Conservation (phyloP, 2,888 invertebrate genomes). For the Leptogaster cylindrica region DNA sequence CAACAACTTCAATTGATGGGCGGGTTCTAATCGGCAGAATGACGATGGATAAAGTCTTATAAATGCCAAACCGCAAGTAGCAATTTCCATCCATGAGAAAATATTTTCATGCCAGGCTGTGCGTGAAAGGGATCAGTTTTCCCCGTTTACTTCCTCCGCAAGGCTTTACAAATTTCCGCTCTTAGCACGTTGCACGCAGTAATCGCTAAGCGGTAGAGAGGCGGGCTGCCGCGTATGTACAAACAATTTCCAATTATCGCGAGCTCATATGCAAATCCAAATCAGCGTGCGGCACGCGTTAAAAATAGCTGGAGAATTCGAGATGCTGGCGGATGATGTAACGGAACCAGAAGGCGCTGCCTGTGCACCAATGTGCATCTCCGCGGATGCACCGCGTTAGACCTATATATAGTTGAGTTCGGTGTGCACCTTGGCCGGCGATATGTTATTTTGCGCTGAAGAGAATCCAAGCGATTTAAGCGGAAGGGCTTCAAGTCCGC, state of each 20-base stretch:
- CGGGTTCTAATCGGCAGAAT: no score
- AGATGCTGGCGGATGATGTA: constrained; percentile 5
- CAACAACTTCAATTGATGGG: no score
- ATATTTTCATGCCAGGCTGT: constrained; percentile 12
- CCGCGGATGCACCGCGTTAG: no score
- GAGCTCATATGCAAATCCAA: constrained; percentile 17
- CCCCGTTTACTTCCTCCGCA: neutral
- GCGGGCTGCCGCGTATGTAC: neutral
- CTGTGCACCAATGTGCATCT: neutral
- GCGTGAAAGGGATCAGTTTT: constrained; percentile 33
- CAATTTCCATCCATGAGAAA: constrained; percentile 17
- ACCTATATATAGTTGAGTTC: no score
- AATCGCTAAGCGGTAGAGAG: no score
- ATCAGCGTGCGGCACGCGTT: constrained; percentile 4
- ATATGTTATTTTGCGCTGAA: no score
- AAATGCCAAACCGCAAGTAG: constrained; percentile 28
- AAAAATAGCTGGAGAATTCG: constrained; percentile 27
- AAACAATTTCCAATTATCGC: constrained; percentile 27
- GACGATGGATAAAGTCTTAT: constrained; percentile 21
- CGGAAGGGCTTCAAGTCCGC: neutral
- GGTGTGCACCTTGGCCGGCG: no score
- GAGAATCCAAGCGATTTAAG: no score
- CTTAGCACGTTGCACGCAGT: no score
- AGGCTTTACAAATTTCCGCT: neutral
- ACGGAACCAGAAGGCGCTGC: neutral